Base-by-base conservation (phyloP, 2,888 invertebrate species). In the Cryptophagus acutangulus region DNA sequence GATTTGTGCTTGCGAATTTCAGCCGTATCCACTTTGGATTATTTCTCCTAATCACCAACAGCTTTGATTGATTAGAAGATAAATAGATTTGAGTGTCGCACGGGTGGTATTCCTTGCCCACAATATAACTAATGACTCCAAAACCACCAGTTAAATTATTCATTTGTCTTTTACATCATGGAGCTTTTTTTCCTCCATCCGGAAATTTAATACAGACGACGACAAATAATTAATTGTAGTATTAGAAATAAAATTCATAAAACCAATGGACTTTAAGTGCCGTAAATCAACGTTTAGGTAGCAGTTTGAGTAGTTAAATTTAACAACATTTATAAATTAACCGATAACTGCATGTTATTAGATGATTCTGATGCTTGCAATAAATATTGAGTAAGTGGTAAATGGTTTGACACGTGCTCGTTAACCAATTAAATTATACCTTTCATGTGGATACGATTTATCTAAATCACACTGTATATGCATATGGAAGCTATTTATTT, bases 41-140 rank as follows among this genome's bases (percentile, higher is more conserved):
- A 41, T 44, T 44, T n/a, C n/a, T 48, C 51, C 56, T 55, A 61
- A 65, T 64, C 66, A 59, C 60, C 52, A 10, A 52, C 55, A 31
- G 57, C 55, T 55, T 63, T 69, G 69, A 69, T 68, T 69, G 69
- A 69, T 69, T 68, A 66, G 62, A 61, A 66, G 67, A 69, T 67
- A 68, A 68, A 65, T 63, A 58, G 59, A 55, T 57, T 59, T 53
- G 58, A 64, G 58, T 57, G 62, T 58, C 56, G 52, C 54, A 48
- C 56, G 62, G 61, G 62, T 61, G 61, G 61, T 57, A 61, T 59
- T 40, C 46, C 37, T 44, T 41, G 44, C 40, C 40, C 44, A 38
- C 25, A 44, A 31, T 44, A 44, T 30, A 44, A 45, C 45, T 39
- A 20, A 20, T 6, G 24, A 20, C 24, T 20, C 6, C 6, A 20